Evolutionary conservation across 2,113 vertebrate genomes (phyloP).

Genomic region (Bambusicola thoracicus): DNA sequence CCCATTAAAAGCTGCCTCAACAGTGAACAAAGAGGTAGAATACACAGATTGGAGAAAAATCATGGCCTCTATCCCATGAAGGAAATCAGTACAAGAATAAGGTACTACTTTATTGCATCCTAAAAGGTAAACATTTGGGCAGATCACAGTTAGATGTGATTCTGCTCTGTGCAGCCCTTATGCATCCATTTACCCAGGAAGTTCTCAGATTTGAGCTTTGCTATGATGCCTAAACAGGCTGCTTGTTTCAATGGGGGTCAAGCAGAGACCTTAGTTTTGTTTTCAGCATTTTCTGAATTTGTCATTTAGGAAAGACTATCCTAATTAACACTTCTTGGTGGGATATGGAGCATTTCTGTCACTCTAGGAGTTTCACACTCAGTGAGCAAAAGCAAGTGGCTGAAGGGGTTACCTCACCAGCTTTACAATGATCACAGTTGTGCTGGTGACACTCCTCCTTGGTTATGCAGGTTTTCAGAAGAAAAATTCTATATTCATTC

Average conservation of each 20-base stretch:
- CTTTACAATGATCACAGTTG: background rate
- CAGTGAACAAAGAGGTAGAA: background rate
- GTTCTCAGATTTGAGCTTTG: background rate
- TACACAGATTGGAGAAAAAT: background rate
- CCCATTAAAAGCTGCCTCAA: background rate
- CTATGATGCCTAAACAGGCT: background rate
- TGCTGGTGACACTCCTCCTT: background rate
- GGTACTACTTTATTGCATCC: background rate
- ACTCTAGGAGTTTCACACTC: background rate
- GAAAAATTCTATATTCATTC: background rate
- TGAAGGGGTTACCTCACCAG: background rate
- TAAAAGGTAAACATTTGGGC: background rate
- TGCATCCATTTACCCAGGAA: background rate
- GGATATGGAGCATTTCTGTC: background rate
- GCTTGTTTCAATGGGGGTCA: background rate
- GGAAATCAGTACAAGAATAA: background rate
- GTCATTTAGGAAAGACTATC: background rate
- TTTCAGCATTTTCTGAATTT: background rate
- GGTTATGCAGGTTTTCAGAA: background rate
- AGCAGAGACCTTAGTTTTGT: background rate
- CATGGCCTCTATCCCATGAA: background rate
- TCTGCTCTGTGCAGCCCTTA: background rate
- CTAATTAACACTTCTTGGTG: background rate
- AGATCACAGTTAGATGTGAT: background rate
- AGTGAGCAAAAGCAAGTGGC: background rate